Conservation (phyloP, 2,113 vertebrate species). For the Rhinolophus ferrumequinum region DNA sequence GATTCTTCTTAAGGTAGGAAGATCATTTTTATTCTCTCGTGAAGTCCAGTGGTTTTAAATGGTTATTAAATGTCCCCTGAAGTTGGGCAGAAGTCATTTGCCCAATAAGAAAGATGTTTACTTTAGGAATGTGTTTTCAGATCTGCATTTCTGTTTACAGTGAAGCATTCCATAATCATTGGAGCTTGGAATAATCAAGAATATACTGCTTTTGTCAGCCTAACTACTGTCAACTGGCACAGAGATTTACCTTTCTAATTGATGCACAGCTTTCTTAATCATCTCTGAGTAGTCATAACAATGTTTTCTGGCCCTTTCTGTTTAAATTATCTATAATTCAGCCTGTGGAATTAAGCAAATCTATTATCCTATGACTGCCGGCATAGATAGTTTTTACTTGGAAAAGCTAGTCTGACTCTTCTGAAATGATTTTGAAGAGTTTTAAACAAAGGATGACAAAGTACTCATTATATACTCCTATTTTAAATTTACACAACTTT, state of each 20-base stretch:
- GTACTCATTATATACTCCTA: not conserved
- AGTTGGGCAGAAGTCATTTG: not conserved
- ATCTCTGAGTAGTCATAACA: not conserved
- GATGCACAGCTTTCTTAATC: not conserved
- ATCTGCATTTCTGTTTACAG: not conserved
- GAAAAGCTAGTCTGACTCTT: not conserved
- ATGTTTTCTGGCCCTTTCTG: not conserved
- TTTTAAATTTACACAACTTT: conserved; percentile 18
- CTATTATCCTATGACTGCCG: not conserved
- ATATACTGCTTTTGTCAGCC: not conserved
- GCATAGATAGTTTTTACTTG: not conserved
- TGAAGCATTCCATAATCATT: not conserved
- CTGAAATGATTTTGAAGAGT: not conserved
- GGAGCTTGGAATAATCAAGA: not conserved
- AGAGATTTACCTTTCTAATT: not conserved
- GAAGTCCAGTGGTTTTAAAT: not conserved
- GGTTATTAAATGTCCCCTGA: not conserved
- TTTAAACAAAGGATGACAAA: not conserved
- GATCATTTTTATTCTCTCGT: not conserved
- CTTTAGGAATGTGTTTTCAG: not conserved
- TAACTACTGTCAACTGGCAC: not conserved
- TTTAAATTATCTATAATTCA: not conserved
- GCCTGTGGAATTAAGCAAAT: not conserved
- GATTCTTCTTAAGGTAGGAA: not conserved
- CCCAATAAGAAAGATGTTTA: not conserved